These are phyloP conservation scores for Oscheius onirici DNA, from an alignment of 2,888 invertebrate species.

Conservation along the genomic window DNA sequence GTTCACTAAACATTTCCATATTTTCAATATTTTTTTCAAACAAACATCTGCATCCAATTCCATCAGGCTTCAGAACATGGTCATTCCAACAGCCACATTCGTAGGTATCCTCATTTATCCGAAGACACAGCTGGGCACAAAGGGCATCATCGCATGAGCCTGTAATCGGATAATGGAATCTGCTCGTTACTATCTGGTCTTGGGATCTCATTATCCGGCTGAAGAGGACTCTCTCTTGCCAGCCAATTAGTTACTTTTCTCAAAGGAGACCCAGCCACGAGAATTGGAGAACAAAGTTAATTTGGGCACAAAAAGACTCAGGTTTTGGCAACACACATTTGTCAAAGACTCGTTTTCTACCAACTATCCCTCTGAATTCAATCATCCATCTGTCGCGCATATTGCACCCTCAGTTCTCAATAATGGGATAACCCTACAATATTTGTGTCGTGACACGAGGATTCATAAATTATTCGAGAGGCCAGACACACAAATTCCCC, in stretches of 20 bases:
- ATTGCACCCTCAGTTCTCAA: background rate
- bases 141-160: conserved; percentile 48
- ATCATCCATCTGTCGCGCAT: conserved; percentile 6
- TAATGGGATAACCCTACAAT: conserved; percentile 26
- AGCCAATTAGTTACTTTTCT: too few species aligned
- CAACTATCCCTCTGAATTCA: too few species aligned
- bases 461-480: conserved; percentile 21
- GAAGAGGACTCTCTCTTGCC: background rate
- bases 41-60: conserved; percentile 46
- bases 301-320: too few species aligned
- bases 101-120: conserved; percentile 48
- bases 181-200: conserved; percentile 7
- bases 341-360: too few species aligned
- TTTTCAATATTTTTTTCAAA: too few species aligned
- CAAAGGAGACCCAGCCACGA: too few species aligned
- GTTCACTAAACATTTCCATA: conserved; percentile 1
- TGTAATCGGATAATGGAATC: conserved; percentile 25
- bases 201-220: conserved; percentile 22
- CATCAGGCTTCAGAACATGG: conserved; percentile 46
- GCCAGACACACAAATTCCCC: conserved; percentile 2
- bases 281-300: too few species aligned
- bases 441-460: conserved; percentile 12
- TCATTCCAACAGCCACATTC: conserved; percentile 58
- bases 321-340: too few species aligned
- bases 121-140: conserved; percentile 53